Evolutionary conservation across 2,888 invertebrate genomes (phyloP), one percentile per base, ranked within the genome.

Genomic region (Lycocerus yunnanus): DNA sequence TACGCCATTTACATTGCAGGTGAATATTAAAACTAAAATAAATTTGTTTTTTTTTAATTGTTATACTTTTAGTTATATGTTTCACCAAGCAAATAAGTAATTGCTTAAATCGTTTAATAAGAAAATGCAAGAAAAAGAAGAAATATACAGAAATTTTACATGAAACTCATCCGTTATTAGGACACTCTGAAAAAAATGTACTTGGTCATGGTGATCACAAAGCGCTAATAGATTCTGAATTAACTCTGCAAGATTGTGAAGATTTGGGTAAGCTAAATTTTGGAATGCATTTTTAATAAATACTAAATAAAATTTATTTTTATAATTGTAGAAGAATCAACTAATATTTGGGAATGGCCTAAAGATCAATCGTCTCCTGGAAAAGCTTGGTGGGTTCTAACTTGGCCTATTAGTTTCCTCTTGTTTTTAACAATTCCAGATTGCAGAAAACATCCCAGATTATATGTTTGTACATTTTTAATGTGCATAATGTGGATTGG

Each of bases 401-500:
- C 93, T 9, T 93, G 94, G 92, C 96, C 96, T 0, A 91, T 95
- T 72, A 91, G 92, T 61, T 88, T 94, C 27, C 43, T 92, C 1
- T 90, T 96, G 5, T 92, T 91, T 85, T 78, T 93, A 20, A 94
- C 95, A 0, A 92, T 95, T 61, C 97, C 96, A 0, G 94, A 96
- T 87, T 93, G 93, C 83, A 88, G 92, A 58, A 90, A 90, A 71
- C 88, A 88, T 76, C 90, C 88, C 0, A 88, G 87, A 15, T 87
- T 93, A 16, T 94, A 91, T 81, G 89, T 92, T 0, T 78, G 93
- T 0, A 94, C 95, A 0, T 95, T 97, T 83, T 73, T 91, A 9
- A 93, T 95, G 92, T 95, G 95, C 83, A 90, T 95, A 72, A 87
- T 92, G 0, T 97, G 96, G 95, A 94, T 97, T 77, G 94, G 93